These are phyloP conservation scores for Galaxea fascicularis DNA, from an alignment of 92 coral and sea anemone genomes.

Conservation along the genomic window DNA sequence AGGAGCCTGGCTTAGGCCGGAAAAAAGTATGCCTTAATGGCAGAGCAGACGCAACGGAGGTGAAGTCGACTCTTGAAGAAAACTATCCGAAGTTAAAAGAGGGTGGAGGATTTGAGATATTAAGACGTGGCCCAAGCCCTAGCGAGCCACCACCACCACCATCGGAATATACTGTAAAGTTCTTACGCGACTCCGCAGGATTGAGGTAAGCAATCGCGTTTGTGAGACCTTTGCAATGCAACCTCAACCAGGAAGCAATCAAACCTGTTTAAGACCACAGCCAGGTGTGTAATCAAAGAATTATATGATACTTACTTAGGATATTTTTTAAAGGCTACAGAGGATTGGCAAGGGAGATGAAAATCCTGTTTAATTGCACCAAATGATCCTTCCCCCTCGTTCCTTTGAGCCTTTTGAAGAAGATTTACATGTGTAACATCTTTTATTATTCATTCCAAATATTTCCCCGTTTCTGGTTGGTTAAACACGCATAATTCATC, in stretches of 20 bases:
- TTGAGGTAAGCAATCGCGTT: slow-evolving; percentile 13
- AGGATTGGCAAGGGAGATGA: slow-evolving; percentile 20
- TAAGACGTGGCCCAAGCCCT: slow-evolving; percentile 21
- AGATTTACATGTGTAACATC: slow-evolving; percentile 6
- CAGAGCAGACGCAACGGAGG: slow-evolving; percentile 29
- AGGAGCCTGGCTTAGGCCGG: slow-evolving; percentile 46
- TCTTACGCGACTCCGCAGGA: slow-evolving; percentile 12
- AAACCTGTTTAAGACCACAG: slow-evolving; percentile 27
- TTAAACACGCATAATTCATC: slow-evolving; percentile 14
- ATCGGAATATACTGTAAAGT: slow-evolving; percentile 32
- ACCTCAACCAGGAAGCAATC: slow-evolving; percentile 30
- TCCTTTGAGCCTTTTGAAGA: slow-evolving; percentile 28
- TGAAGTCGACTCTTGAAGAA: slow-evolving; percentile 37
- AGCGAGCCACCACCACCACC: slow-evolving; percentile 33
- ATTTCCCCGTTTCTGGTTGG: slow-evolving; percentile 44
- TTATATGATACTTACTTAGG: slow-evolving; percentile 10
- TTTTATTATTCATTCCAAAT: slow-evolving; percentile 45
- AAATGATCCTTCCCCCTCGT: slow-evolving; percentile 28
- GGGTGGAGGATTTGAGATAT: slow-evolving; percentile 28
- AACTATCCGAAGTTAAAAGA: slow-evolving; percentile 36
- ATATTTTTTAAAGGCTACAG: slow-evolving; percentile 21
- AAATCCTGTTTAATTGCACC: slow-evolving; percentile 14
- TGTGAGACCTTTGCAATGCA: slow-evolving; percentile 32
- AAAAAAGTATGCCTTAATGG: slow-evolving; percentile 40
- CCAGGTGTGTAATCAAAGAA: slow-evolving; percentile 15